Base-by-base conservation (phyloP, 2,888 invertebrate genomes). In the Drosophila siamana region DNA sequence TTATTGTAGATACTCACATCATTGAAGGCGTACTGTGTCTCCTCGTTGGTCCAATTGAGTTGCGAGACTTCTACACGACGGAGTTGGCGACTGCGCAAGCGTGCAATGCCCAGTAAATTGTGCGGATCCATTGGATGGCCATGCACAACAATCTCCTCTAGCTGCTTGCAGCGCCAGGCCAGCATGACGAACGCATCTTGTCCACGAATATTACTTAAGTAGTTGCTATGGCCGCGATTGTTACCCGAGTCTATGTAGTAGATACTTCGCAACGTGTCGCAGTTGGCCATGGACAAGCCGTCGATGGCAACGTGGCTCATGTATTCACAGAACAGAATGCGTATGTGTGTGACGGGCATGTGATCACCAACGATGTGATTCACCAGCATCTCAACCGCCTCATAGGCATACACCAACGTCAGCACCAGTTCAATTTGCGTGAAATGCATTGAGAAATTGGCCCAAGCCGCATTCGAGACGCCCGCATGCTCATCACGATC, bases 271-370 rank as follows among this genome's bases (percentile, higher is more conserved):
- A 92, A 62, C 1, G 92, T 92, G 43, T 87, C 81, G 68, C 86
- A 89, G 60, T 91, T 91, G 50, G 90, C 87, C 50, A 90, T 64
- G 1, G 92, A 92, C 85, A 92, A 84, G 87, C 91, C 90, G 62
- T 92, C 91, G 47, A 92, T 83, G 11, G 92, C 92, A 38, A 90
- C 90, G 22, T 90, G 83, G 78, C 92, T 92, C 87, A 92, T 92
- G 89, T 93, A 92, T 91, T 95, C 95, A 91, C 96, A 96, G 92
- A 96, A 96, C 78, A 96, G 94, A 59, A 95, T 95, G 87, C 95
- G 94, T 52, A 96, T 93, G 90, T 95, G 95, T 19, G 95, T 94
- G 19, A 96, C 92, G 15, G 96, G 96, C 95, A 96, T 95, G 61
- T 94, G 93, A 44, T 94, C 94, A 75, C 94, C 94, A 52, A 96